These are phyloP conservation scores for Medauroidea extradentata DNA, from an alignment of 1,140 invertebrate genomes.

Conservation along the genomic window DNA sequence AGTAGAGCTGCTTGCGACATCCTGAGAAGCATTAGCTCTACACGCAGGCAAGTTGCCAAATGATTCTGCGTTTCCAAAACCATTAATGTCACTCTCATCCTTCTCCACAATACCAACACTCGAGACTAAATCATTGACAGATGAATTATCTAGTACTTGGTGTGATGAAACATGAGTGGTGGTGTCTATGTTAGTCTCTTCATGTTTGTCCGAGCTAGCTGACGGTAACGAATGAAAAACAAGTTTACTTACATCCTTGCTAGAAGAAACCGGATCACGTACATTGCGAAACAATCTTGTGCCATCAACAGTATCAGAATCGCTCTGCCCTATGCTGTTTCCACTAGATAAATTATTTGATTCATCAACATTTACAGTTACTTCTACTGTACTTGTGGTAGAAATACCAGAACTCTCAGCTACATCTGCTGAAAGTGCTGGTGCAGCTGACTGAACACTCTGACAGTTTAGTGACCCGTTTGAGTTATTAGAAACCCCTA, in stretches of 20 bases:
- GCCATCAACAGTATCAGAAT: background rate
- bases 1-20: background rate
- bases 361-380: background rate
- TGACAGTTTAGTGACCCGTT: too few relatives aligned
- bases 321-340: background rate
- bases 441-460: background rate
- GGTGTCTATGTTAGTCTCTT: background rate
- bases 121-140: background rate
- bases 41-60: background rate
- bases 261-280: background rate
- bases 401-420: slow-evolving; percentile 3
- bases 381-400: background rate
- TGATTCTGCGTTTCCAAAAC: background rate
- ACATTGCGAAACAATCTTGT: background rate
- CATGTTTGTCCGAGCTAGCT: background rate
- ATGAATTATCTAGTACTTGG: background rate
- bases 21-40: background rate
- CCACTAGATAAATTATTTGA: background rate
- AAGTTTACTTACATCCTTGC: background rate
- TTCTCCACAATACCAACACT: too few relatives aligned
- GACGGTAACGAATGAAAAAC: background rate
- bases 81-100: background rate
- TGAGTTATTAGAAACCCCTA: too few relatives aligned
- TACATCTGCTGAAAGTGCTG: background rate
- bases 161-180: background rate